phyloP scores from a whole-genome alignment of 2,113 vertebrate species.

The Melanotaenia duboulayi region DNA sequence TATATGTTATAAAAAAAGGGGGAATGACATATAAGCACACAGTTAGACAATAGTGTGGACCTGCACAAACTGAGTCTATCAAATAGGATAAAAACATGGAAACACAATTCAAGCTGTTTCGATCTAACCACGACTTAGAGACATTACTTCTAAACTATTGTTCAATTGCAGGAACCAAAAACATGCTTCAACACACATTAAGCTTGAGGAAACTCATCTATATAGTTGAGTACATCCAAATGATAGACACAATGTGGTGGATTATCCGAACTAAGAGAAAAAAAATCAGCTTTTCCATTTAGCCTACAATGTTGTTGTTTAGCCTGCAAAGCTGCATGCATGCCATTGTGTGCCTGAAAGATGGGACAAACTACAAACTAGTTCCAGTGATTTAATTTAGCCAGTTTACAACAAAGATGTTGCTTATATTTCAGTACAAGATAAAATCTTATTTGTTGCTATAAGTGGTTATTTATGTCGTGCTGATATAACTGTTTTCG shows the following conservation, averaged over 20 bases:
- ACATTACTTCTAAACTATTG: no score
- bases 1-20: background rate
- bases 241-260: background rate
- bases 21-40: background rate
- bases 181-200: background rate
- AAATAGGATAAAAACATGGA: background rate
- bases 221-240: background rate
- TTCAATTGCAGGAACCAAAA: no score
- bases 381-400: conserved; percentile 17
- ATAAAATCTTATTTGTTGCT: conserved; percentile 22
- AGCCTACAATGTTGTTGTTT: no score
- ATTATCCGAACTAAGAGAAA: background rate
- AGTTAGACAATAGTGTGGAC: background rate
- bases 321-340: background rate
- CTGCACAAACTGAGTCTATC: background rate
- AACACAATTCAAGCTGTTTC: background rate
- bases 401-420: conserved; percentile 20
- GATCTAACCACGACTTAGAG: no score
- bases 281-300: background rate
- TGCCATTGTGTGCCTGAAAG: background rate
- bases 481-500: conserved; percentile 12
- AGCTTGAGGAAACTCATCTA: background rate
- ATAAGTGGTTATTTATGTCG: background rate
- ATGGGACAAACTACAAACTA: conserved; percentile 1
- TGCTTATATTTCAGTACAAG: background rate